Conservation (phyloP, 2,888 invertebrate species). For the Netelia fuscicornis region DNA sequence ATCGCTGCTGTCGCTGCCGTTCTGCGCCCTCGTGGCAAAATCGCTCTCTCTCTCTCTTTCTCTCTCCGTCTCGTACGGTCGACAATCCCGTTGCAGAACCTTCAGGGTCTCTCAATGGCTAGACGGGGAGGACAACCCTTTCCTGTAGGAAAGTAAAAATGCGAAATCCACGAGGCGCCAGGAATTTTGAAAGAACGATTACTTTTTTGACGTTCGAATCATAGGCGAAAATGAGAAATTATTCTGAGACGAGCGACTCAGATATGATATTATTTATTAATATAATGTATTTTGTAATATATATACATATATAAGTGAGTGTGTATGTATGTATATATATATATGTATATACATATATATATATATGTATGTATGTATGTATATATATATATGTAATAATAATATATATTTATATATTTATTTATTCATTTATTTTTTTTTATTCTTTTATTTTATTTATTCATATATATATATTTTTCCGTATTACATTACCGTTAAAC, state of each 20-base stretch:
- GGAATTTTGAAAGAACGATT: constrained; percentile 4
- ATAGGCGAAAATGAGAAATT: background rate
- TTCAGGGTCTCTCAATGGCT: constrained; percentile 45
- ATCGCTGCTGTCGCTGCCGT: constrained; percentile 52
- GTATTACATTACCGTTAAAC: constrained; percentile 78
- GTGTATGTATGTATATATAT: constrained; percentile 74
- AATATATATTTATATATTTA: constrained; percentile 58
- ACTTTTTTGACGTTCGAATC: background rate
- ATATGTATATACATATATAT: constrained; percentile 68
- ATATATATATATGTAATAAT: constrained; percentile 52
- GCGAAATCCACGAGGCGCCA: background rate
- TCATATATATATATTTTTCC: constrained; percentile 70
- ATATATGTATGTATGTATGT: constrained; percentile 72
- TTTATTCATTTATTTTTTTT: constrained; percentile 69
- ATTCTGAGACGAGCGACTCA: constrained; percentile 64
- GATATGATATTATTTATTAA: constrained; percentile 82
- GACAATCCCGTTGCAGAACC: constrained; percentile 56
- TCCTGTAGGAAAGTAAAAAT: constrained; percentile 3
- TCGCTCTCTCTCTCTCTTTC: constrained; percentile 10
- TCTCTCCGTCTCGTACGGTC: constrained; percentile 30
- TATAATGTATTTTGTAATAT: constrained; percentile 82
- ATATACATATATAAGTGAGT: constrained; percentile 79
- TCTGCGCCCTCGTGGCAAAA: constrained; percentile 44
- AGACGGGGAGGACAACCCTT: constrained; percentile 53
- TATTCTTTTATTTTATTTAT: constrained; percentile 71